Percentiles rank a stretch among this genome's conserved stretches.
Conservation (phyloP, 2,113 vertebrate genomes). For the Ictalurus punctatus region DNA sequence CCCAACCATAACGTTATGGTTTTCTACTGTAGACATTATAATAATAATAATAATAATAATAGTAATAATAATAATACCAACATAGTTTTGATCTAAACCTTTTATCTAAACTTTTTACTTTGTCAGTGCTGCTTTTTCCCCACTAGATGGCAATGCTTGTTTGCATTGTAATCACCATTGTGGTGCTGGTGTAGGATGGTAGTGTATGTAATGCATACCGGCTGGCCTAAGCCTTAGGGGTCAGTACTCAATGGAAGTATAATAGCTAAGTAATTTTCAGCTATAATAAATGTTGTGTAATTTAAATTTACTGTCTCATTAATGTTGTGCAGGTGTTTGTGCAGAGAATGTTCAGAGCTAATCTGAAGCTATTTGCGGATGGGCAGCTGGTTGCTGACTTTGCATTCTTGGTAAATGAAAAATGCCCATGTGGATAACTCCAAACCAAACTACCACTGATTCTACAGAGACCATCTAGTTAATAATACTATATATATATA, state of each 20-base stretch:
- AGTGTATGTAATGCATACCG: neutral
- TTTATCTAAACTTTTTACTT: neutral
- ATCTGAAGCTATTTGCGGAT: neutral
- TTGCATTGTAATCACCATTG: neutral
- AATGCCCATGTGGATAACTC: neutral
- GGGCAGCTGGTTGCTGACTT: neutral
- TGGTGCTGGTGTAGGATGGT: neutral
- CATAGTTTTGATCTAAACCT: neutral
- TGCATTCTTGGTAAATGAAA: neutral
- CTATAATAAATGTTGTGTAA: neutral
- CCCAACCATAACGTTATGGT: no score
- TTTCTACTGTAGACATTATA: no score
- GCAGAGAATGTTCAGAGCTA: neutral
- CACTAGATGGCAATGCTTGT: constrained; percentile 32
- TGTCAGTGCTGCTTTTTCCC: neutral
- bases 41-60: no score
- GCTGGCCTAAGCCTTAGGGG: neutral
- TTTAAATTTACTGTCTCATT: neutral
- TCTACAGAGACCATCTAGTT: neutral
- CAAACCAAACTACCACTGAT: neutral
- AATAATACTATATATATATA: no score
- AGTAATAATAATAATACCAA: neutral
- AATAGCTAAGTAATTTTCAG: neutral
- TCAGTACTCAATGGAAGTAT: neutral
- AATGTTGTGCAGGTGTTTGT: neutral